Conservation (phyloP, 2,888 invertebrate species). For the Orthosia cruda region DNA sequence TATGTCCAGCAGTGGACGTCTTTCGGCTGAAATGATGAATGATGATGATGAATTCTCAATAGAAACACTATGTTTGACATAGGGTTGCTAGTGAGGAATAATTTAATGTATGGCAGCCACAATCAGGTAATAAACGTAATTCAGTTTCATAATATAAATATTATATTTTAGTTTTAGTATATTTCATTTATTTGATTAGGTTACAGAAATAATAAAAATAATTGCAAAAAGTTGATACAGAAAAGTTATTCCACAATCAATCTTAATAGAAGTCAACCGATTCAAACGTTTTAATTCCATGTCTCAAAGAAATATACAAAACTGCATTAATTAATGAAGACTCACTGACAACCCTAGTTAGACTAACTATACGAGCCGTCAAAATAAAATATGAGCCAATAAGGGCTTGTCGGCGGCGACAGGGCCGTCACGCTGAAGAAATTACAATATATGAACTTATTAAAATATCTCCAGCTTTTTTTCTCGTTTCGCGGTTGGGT, state of each 20-base stretch:
- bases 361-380: constrained; percentile 83
- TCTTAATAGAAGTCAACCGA: not conserved
- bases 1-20: no score
- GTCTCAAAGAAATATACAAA: constrained; percentile 1
- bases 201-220: not conserved
- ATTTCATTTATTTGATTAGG: not conserved
- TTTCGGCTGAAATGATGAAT: no score
- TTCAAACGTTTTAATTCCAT: not conserved
- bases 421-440: constrained; percentile 87
- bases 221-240: not conserved
- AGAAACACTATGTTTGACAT: not conserved
- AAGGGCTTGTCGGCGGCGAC: constrained; percentile 86
- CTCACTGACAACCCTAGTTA: constrained; percentile 77
- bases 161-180: not conserved
- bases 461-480: constrained; percentile 87
- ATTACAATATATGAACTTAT: constrained; percentile 90
- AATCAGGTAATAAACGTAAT: not conserved
- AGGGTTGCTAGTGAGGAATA: constrained; percentile 4
- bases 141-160: not conserved
- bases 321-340: constrained; percentile 39
- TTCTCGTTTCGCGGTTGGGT: constrained; percentile 87
- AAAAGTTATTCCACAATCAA: constrained; percentile 1
- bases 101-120: not conserved
- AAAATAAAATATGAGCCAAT: constrained; percentile 91
- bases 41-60: no score